Conservation (phyloP, 2,113 vertebrate genomes). For the Oncorhynchus gorbuscha region DNA sequence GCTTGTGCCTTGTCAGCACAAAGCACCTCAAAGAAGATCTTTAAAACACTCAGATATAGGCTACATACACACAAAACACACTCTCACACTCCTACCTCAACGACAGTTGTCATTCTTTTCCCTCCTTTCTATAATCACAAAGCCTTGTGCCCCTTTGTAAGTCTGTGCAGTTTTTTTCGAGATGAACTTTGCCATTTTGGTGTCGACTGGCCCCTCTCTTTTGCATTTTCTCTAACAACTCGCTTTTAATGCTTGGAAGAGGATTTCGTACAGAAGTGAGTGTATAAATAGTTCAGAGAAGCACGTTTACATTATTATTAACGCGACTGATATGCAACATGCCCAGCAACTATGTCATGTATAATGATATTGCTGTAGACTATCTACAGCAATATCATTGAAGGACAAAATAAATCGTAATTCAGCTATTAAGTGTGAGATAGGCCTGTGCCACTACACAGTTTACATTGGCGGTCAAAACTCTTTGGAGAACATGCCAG, state of each 20-base stretch:
- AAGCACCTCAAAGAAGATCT: constrained; percentile 76
- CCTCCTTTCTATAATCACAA: constrained; percentile 76
- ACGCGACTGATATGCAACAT: neutral
- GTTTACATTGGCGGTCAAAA: neutral
- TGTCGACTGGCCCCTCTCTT: constrained; percentile 73
- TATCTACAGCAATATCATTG: neutral
- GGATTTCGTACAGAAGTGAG: constrained; percentile 8
- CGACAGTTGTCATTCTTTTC: constrained; percentile 77
- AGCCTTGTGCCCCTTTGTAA: constrained; percentile 75
- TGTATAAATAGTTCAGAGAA: neutral
- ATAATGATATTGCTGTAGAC: constrained; percentile 41
- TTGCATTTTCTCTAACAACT: constrained; percentile 59
- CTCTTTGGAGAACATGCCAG: neutral
- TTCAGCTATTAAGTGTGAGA: constrained; percentile 45
- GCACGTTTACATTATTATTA: neutral
- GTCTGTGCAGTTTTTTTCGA: constrained; percentile 59
- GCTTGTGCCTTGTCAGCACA: constrained; percentile 76
- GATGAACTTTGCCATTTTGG: constrained; percentile 78
- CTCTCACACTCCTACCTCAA: constrained; percentile 72
- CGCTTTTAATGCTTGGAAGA: constrained; percentile 20
- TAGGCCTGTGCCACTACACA: neutral
- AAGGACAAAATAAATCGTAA: constrained; percentile 66
- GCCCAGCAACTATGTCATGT: neutral
- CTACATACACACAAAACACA: constrained; percentile 69
- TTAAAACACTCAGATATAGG: constrained; percentile 70